Percentiles rank a stretch among this genome's conserved stretches.
Evolutionary conservation across 2,888 invertebrate genomes (phyloP).

Genomic region (Conops quadrifasciatus): DNA sequence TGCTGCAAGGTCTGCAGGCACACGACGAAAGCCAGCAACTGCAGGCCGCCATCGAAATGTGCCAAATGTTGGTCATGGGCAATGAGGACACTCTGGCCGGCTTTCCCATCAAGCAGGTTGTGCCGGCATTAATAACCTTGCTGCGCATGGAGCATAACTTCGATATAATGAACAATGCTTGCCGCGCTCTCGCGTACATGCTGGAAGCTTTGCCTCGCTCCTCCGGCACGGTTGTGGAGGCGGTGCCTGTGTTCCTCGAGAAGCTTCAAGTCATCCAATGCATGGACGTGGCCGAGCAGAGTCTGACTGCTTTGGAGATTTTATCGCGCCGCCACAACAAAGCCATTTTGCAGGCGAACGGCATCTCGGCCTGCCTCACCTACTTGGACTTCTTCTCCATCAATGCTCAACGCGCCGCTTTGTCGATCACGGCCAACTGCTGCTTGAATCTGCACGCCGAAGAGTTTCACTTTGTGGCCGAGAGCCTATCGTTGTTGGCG

Average conservation of each 20-base stretch:
- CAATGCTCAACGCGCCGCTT: slow-evolving; percentile 94
- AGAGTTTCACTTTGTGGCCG: slow-evolving; percentile 92
- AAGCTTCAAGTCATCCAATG: slow-evolving; percentile 98
- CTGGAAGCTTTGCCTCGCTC: slow-evolving; percentile 98
- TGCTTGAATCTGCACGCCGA: slow-evolving; percentile 92
- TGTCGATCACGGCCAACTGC: slow-evolving; percentile 97
- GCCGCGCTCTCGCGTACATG: slow-evolving; percentile 98
- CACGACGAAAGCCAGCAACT: slow-evolving; percentile 95
- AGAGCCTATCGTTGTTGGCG: slow-evolving; percentile 86
- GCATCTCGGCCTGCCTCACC: slow-evolving; percentile 94
- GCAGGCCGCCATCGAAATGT: slow-evolving; percentile 98
- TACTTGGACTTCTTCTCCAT: slow-evolving; percentile 99
- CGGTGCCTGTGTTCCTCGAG: slow-evolving; percentile 95
- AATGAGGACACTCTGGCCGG: slow-evolving; percentile 98
- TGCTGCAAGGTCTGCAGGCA: slow-evolving; percentile 90
- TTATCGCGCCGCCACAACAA: slow-evolving; percentile 96
- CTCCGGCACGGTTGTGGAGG: slow-evolving; percentile 94
- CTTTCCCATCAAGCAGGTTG: slow-evolving; percentile 98
- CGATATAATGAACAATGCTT: slow-evolving; percentile 99
- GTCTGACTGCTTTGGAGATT: slow-evolving; percentile 96
- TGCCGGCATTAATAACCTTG: slow-evolving; percentile 91
- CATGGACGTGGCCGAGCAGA: slow-evolving; percentile 99
- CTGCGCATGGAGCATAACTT: slow-evolving; percentile 98
- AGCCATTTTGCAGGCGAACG: slow-evolving; percentile 92
- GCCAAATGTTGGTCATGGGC: slow-evolving; percentile 98